Evolutionary conservation across 2,888 invertebrate species (phyloP), one percentile per base, ranked within the genome.

Genomic region (Troides aeacus): DNA sequence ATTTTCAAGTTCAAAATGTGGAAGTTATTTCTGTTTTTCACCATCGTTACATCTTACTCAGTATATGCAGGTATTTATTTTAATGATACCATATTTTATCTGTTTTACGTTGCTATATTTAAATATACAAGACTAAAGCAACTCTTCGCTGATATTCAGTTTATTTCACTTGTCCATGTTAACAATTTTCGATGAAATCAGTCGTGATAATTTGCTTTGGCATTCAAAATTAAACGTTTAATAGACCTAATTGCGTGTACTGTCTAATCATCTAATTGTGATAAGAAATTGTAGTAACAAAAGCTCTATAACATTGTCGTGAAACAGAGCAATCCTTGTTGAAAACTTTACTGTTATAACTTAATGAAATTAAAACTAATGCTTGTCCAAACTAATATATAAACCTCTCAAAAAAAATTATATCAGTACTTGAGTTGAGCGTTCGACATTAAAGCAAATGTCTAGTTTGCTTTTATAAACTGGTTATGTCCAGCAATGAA

Each of bases 1-100:
- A 56, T 56, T n/a, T 56, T 56, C 21, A 8, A 63, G 21, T 42
- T 39, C 10, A 71, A 50, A 64, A 71, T 71, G 70, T 64, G 63
- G 67, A 71, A 67, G 46, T 21, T 67, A 56, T 36, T 62, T 50
- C 23, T 71, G n/a, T 46, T 71, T 18, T 24, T 67, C 5, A 17
- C 59, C 1, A 15, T 71, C 23, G 18, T 71, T 23, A 57, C 63
- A 30, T 57, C 39, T 15, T 71, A 64, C 15, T 53, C 67, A 39
- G 67, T 57, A 24, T 68, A 64, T 24, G 64, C 70, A 71, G 70
- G 70, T 71, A 67, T 21, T 64, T 46, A 46, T 12, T 4, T 46
- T 2, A 46, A 46, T 4, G 15, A 12, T 6, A 8, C 8, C 10
- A 42, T 42, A 10, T 15, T 15, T 46, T 46, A 46, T 46, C 46